Conservation (phyloP, 2,113 vertebrate species). For the Cebus imitator region DNA sequence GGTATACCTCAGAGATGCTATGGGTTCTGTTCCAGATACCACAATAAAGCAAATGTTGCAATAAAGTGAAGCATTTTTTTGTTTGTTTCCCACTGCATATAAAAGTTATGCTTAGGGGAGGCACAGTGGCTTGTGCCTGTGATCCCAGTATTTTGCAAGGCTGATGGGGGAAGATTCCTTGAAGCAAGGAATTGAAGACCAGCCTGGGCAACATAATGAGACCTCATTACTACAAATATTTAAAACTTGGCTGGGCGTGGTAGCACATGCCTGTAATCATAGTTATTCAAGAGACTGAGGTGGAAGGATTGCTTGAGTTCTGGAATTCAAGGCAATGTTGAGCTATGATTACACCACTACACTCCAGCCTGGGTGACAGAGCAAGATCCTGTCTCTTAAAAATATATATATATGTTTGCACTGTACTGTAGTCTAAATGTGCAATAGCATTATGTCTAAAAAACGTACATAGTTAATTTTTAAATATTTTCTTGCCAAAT, state of each 20-base stretch:
- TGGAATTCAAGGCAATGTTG: background rate
- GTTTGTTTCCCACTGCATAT: background rate
- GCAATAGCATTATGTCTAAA: background rate
- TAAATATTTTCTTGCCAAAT: background rate
- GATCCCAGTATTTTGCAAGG: background rate
- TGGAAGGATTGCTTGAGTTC: background rate
- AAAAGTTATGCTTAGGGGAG: background rate
- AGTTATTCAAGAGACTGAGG: background rate
- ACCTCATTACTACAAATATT: background rate
- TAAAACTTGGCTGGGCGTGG: background rate
- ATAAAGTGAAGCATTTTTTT: background rate
- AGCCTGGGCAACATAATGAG: background rate
- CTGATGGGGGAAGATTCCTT: background rate
- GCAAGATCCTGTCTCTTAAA: background rate
- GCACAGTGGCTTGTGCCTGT: background rate
- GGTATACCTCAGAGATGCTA: background rate
- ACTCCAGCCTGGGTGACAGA: background rate
- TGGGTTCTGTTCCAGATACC: background rate
- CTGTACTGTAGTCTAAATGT: background rate
- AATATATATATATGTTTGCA: background rate
- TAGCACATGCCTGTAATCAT: background rate
- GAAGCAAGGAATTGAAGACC: background rate
- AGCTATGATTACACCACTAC: background rate
- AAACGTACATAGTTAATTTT: background rate
- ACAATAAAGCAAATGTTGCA: background rate